Conservation (phyloP, 2,797 vertebrate genomes). For the Tachyglossus aculeatus region DNA sequence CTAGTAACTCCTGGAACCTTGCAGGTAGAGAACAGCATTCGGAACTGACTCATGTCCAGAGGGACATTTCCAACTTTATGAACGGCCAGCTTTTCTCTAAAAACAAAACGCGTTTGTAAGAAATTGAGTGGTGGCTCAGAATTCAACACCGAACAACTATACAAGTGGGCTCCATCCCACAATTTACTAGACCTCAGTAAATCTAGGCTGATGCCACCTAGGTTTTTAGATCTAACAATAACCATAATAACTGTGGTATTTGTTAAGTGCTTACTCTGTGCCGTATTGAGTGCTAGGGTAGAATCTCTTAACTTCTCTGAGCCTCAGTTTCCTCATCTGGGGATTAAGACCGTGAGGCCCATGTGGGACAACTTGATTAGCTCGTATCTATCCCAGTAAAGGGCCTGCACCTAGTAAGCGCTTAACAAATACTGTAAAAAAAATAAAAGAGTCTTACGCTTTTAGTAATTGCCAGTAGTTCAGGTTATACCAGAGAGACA, state of each 20-base stretch:
- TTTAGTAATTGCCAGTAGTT: constrained; percentile 91
- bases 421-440: no score
- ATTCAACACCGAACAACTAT: constrained; percentile 11
- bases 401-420: no score
- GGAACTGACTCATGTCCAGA: constrained; percentile 94
- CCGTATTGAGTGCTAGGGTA: no score
- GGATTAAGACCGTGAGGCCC: no score
- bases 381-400: no score
- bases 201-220: not conserved
- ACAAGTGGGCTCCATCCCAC: not conserved
- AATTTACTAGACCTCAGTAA: constrained; percentile 18
- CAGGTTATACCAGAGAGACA: constrained; percentile 83
- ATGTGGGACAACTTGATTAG: no score
- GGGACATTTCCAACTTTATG: constrained; percentile 79
- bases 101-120: constrained; percentile 31
- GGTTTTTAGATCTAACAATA: not conserved
- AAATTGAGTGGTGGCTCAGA: not conserved
- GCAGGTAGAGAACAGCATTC: constrained; percentile 91
- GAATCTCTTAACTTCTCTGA: no score
- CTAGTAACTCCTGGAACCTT: constrained; percentile 89
- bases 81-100: constrained; percentile 85
- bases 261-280: no score
- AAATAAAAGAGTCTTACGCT: constrained; percentile 79
- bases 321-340: no score
- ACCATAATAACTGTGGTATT: constrained; percentile 3